Evolutionary conservation across 2,888 invertebrate species (phyloP).

Genomic region (Pandemis cinnamomeana): DNA sequence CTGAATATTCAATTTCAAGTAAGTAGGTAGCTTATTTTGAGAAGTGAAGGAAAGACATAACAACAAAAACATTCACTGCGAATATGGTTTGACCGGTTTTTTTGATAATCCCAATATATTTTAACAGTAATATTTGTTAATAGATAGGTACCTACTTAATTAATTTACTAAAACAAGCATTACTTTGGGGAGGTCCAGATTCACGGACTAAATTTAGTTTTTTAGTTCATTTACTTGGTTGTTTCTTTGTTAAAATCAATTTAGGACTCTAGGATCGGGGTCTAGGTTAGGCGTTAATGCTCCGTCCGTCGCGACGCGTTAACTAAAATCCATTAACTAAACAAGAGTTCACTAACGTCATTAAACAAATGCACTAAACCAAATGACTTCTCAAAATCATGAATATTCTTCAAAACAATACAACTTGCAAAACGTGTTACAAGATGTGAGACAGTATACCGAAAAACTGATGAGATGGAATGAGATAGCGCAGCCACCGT

Average conservation of each 20-base stretch:
- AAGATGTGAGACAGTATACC: constrained; percentile 31
- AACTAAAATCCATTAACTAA: constrained; percentile 3
- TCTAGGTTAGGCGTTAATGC: constrained; percentile 11
- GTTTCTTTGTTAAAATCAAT: neutral
- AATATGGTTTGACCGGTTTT: too few species aligned
- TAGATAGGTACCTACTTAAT: too few species aligned
- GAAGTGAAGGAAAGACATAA: too few species aligned
- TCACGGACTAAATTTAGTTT: too few species aligned
- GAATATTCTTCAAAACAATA: constrained; percentile 36
- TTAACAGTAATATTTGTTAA: too few species aligned
- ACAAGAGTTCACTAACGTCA: constrained; percentile 6
- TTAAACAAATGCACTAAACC: constrained; percentile 17
- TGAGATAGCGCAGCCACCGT: constrained; percentile 32
- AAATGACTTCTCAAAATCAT: constrained; percentile 19
- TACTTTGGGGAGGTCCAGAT: too few species aligned
- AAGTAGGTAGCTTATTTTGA: too few species aligned
- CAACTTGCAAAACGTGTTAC: constrained; percentile 38
- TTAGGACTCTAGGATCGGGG: neutral
- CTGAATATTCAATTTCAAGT: too few species aligned
- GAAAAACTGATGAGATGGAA: constrained; percentile 18
- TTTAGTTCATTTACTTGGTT: too few species aligned
- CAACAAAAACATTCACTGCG: too few species aligned
- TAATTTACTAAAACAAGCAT: too few species aligned
- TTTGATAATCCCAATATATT: too few species aligned
- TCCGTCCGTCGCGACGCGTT: neutral